phyloP scores from a whole-genome alignment of 2,888 invertebrate genomes.

The Tinea trinotella region DNA sequence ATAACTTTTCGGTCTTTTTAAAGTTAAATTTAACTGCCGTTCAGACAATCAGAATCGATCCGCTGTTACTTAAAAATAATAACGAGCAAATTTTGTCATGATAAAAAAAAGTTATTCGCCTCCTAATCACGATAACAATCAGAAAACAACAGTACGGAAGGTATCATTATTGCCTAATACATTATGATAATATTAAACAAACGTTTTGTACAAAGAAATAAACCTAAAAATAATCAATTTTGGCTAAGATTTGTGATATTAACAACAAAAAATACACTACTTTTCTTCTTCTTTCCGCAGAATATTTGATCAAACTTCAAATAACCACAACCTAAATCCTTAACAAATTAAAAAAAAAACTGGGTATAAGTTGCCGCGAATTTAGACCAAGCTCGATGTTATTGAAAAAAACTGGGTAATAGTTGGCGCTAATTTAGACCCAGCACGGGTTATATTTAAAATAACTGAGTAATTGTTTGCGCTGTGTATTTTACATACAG shows the following conservation, averaged over 20 bases:
- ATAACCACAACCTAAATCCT: constrained; percentile 61
- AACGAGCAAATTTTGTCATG: background rate
- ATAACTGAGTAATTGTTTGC: too few species aligned
- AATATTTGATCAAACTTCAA: constrained; percentile 34
- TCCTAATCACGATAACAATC: background rate
- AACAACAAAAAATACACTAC: background rate
- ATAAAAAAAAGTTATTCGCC: background rate
- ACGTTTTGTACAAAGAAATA: constrained; percentile 52
- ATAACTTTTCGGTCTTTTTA: too few species aligned
- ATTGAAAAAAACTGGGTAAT: background rate
- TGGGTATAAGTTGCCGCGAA: background rate
- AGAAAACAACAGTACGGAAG: constrained; percentile 61
- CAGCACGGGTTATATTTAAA: background rate
- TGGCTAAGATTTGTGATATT: constrained; percentile 52
- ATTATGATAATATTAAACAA: constrained; percentile 31
- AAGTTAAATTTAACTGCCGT: too few species aligned
- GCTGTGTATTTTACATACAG: too few species aligned
- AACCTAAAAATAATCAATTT: constrained; percentile 38
- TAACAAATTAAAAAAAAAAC: background rate
- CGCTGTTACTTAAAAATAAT: background rate
- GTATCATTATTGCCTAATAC: constrained; percentile 56
- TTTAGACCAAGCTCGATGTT: background rate
- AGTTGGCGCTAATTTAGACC: too few species aligned
- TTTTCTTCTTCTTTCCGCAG: background rate
- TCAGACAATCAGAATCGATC: background rate